Conservation (phyloP, 2,888 invertebrate species). For the Bibio marci region DNA sequence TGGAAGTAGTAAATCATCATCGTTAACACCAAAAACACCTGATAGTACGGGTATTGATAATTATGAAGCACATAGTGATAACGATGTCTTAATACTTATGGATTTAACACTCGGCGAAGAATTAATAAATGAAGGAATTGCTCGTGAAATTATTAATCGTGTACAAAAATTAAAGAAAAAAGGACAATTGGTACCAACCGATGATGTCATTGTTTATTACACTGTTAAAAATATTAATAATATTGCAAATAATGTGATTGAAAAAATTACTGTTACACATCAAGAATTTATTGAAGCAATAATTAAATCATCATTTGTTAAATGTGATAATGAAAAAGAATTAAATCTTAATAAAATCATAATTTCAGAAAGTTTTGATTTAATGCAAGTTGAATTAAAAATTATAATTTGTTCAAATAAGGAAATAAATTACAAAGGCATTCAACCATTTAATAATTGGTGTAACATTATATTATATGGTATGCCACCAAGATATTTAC, state of each 20-base stretch:
- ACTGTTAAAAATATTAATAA: conserved; percentile 32
- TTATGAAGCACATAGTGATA: conserved; percentile 83
- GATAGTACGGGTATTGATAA: too few species aligned
- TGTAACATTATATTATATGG: conserved; percentile 7
- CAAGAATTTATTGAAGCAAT: conserved; percentile 62
- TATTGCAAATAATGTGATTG: conserved; percentile 34
- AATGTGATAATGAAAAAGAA: conserved; percentile 30
- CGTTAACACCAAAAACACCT: conserved; percentile 28
- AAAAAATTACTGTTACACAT: conserved; percentile 50
- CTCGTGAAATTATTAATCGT: conserved; percentile 89
- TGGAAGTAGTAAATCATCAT: conserved; percentile 23
- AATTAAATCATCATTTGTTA: conserved; percentile 60
- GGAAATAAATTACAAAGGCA: conserved; percentile 7
- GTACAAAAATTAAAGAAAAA: conserved; percentile 93
- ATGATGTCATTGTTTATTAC: conserved; percentile 72
- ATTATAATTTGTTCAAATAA: conserved; percentile 42
- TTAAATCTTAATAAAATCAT: conserved; percentile 23
- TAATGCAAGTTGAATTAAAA: conserved; percentile 57
- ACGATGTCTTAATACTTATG: conserved; percentile 73
- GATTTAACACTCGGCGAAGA: conserved; percentile 79
- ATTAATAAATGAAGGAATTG: conserved; percentile 86
- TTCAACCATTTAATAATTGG: conserved; percentile 17
- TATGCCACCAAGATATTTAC: background rate
- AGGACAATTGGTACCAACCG: conserved; percentile 79
- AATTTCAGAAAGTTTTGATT: conserved; percentile 21